phyloP scores from a whole-genome alignment of 2,888 invertebrate species.

The Parthenolecanium corni region DNA sequence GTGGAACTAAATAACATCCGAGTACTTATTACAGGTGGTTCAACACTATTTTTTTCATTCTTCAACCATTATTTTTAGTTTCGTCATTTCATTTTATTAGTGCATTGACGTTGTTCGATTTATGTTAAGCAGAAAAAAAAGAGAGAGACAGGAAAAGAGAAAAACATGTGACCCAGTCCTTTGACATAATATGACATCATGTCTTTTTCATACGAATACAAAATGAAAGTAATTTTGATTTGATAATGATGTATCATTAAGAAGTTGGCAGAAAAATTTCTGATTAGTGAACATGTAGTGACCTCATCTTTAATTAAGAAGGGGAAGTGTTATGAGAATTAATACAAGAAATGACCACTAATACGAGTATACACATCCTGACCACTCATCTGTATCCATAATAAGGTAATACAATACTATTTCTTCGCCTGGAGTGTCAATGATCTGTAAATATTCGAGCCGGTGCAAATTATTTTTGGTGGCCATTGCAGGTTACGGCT shows the following conservation, averaged over 20 bases:
- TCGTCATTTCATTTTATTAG: constrained; percentile 1
- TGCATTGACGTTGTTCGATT: background rate
- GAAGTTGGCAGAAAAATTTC: too few relatives aligned
- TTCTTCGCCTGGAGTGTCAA: constrained; percentile 12
- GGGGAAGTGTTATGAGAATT: background rate
- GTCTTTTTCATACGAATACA: background rate
- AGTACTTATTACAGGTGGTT: background rate
- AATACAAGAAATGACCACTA: constrained; percentile 25
- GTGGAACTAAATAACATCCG: constrained; percentile 12
- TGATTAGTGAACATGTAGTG: too few relatives aligned
- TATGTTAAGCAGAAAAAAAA: background rate
- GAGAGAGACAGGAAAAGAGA: background rate
- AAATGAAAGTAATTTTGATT: too few relatives aligned
- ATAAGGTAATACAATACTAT: constrained; percentile 8
- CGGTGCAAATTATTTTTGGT: constrained; percentile 2
- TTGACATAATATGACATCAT: constrained; percentile 3
- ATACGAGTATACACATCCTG: constrained; percentile 23
- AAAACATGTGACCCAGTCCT: constrained; percentile 14
- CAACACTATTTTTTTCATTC: too few relatives aligned
- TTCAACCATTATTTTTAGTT: background rate
- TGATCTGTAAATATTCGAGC: constrained; percentile 15
- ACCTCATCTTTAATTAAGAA: too few relatives aligned
- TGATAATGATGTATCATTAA: too few relatives aligned
- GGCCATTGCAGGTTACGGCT: background rate
- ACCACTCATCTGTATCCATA: constrained; percentile 17